Percentiles rank a stretch among this genome's conserved stretches.
These are phyloP conservation scores for Rostrhamus sociabilis DNA, from an alignment of 2,797 vertebrate genomes.

Conservation along the genomic window DNA sequence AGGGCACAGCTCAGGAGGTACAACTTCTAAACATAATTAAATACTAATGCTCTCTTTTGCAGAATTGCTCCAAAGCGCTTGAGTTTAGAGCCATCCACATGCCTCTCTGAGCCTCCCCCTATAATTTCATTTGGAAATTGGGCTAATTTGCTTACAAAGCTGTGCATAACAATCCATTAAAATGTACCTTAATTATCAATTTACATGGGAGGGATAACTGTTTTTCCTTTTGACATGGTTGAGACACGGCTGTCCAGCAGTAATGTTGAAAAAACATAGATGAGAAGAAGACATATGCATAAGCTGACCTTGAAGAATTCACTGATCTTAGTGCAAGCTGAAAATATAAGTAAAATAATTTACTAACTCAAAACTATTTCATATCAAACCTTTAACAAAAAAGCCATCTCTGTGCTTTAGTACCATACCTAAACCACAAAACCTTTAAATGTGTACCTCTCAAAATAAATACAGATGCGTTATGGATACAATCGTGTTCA, in stretches of 20 bases:
- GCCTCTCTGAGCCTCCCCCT: not conserved
- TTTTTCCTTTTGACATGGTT: conserved; percentile 40
- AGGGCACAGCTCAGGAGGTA: not conserved
- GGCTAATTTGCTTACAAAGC: not conserved
- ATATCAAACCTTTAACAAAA: not conserved
- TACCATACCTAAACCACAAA: not conserved
- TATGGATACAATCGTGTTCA: not conserved
- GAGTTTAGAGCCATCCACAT: not conserved
- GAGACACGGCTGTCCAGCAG: conserved; percentile 59
- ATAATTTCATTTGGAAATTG: not conserved
- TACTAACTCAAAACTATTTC: not conserved
- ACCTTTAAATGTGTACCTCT: not conserved
- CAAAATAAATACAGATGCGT: not conserved
- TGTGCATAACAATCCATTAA: not conserved
- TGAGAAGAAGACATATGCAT: conserved; percentile 88
- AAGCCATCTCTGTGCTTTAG: not conserved
- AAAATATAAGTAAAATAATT: not conserved
- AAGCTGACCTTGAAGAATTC: conserved; percentile 88
- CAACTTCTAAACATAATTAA: not conserved
- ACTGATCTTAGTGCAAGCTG: conserved; percentile 90
- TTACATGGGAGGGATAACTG: conserved; percentile 78
- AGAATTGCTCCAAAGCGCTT: not conserved
- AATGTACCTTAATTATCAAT: conserved; percentile 86
- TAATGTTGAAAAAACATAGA: conserved; percentile 90
- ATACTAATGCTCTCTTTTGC: not conserved